Evolutionary conservation across 2,888 invertebrate genomes (phyloP).

Genomic region (Drosophila acutilabella): DNA sequence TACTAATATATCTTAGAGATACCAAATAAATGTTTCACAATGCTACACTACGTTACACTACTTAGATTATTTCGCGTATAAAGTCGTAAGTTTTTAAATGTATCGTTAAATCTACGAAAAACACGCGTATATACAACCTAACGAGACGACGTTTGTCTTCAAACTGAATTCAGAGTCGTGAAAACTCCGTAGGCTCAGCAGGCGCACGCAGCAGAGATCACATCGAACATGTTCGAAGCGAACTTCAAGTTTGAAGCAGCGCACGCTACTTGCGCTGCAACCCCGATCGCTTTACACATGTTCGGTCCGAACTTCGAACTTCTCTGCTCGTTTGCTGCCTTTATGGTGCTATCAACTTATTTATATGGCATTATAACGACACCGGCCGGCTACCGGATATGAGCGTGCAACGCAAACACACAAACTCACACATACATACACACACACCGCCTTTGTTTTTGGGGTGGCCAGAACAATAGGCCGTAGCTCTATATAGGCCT

Average conservation of each 20-base stretch:
- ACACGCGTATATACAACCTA: conserved; percentile 69
- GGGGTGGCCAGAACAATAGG: conserved; percentile 69
- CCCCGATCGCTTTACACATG: conserved; percentile 54
- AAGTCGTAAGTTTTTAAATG: conserved; percentile 4
- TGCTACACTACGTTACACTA: conserved; percentile 13
- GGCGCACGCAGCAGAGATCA: conserved; percentile 10
- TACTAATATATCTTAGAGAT: conserved; percentile 48
- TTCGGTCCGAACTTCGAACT: conserved; percentile 32
- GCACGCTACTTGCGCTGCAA: conserved; percentile 24
- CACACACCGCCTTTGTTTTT: conserved; percentile 57
- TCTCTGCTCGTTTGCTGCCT: conserved; percentile 4
- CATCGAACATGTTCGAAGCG: conserved; percentile 11
- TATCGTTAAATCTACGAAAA: conserved; percentile 1
- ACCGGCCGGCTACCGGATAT: conserved; percentile 74
- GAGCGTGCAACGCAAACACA: conserved; percentile 71
- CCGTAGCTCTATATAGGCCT: conserved; percentile 29
- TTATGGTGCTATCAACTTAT: conserved; percentile 58
- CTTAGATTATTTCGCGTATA: conserved; percentile 14
- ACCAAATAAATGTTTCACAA: conserved; percentile 27
- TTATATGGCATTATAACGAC: conserved; percentile 59
- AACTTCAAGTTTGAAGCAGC: not conserved
- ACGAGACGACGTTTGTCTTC: conserved; percentile 58
- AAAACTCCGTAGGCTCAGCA: conserved; percentile 33
- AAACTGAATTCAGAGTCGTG: conserved; percentile 44
- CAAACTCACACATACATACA: conserved; percentile 67